phyloP scores from a whole-genome alignment of 2,797 vertebrate species.

The Margarornis squamiger region DNA sequence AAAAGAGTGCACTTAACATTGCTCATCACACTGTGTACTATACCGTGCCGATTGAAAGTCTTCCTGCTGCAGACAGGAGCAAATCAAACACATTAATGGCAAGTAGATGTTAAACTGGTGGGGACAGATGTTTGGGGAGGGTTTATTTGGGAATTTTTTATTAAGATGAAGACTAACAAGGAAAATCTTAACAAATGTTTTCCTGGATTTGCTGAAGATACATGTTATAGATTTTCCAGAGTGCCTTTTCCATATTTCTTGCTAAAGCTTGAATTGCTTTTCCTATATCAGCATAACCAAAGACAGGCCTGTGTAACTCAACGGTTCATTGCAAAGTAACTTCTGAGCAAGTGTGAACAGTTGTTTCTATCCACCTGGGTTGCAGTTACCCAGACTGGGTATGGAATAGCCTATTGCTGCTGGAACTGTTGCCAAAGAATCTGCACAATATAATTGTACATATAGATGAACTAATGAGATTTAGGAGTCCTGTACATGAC shows the following conservation, averaged over 20 bases:
- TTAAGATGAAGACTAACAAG: not conserved
- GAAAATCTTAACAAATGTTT: not conserved
- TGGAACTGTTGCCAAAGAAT: not conserved
- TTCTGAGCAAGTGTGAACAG: not conserved
- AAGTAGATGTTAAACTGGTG: not conserved
- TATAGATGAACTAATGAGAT: not conserved
- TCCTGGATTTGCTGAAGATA: not conserved
- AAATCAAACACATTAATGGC: not conserved
- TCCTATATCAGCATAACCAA: not conserved
- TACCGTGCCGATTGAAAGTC: not conserved
- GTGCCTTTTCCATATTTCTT: not conserved
- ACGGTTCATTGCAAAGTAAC: not conserved
- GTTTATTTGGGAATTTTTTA: not conserved
- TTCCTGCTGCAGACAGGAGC: not conserved
- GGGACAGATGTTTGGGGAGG: not conserved
- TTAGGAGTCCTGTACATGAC: not conserved
- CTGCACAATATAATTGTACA: not conserved
- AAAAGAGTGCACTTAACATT: not conserved
- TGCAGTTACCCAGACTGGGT: not conserved
- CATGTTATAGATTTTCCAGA: not conserved
- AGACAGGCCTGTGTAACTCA: not conserved
- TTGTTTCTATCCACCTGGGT: not conserved
- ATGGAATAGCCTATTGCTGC: not conserved
- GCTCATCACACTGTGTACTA: not conserved
- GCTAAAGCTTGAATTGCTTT: not conserved